phyloP scores from a whole-genome alignment of 2,888 invertebrate species.

The Chrysolina haemoptera region DNA sequence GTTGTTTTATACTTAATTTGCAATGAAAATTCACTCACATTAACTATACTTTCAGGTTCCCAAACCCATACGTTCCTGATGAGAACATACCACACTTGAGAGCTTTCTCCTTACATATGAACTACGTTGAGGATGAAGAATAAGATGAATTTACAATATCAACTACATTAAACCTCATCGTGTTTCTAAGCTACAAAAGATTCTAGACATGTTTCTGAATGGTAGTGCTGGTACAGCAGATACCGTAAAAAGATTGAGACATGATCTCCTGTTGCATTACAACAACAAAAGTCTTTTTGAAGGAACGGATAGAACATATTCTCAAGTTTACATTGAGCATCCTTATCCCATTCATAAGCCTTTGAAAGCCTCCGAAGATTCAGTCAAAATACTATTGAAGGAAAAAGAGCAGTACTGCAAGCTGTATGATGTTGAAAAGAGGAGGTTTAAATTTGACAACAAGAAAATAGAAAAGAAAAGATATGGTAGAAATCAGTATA shows the following conservation, averaged over 20 bases:
- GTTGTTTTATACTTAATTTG: no score
- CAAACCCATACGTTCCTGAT: no score
- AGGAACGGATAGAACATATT: conserved; percentile 45
- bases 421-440: conserved; percentile 32
- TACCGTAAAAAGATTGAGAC: conserved; percentile 34
- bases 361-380: conserved; percentile 39
- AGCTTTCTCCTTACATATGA: no score
- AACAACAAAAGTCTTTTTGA: conserved; percentile 50
- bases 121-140: no score
- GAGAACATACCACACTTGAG: no score
- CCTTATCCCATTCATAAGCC: conserved; percentile 52
- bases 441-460: conserved; percentile 36
- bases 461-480: conserved; percentile 40
- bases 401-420: conserved; percentile 44
- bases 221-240: background rate
- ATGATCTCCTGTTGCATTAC: conserved; percentile 51
- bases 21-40: no score
- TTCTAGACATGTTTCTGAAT: conserved; percentile 1
- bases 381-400: conserved; percentile 39
- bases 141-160: no score
- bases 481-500: conserved; percentile 36
- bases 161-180: no score
- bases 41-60: no score
- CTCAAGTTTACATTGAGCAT: conserved; percentile 42
- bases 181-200: background rate